Conservation (phyloP, 2,888 invertebrate genomes). For the Epsilonema sp. region DNA sequence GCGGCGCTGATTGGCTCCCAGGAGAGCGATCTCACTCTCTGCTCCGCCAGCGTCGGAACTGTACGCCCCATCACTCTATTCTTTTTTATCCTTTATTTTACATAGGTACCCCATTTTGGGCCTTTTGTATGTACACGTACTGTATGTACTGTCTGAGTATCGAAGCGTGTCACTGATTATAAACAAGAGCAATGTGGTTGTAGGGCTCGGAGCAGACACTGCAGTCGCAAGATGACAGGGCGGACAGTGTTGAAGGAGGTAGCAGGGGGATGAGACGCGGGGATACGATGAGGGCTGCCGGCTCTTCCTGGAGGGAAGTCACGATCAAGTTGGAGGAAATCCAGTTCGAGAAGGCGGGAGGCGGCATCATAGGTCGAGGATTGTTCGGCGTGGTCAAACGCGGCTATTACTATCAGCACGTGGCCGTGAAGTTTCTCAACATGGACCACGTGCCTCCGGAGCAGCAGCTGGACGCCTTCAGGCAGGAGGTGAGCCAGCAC, state of each 20-base stretch:
- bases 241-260: not conserved
- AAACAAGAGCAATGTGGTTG: no score
- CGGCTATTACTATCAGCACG: slow-evolving; percentile 92
- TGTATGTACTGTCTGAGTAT: no score
- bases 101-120: no score
- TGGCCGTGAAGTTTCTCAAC: slow-evolving; percentile 82
- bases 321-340: slow-evolving; percentile 16
- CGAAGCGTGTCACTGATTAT: no score
- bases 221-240: not conserved
- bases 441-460: slow-evolving; percentile 63
- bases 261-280: not conserved
- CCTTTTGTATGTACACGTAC: no score
- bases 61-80: no score
- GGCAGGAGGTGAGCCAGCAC: slow-evolving; percentile 64
- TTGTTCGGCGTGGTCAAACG: slow-evolving; percentile 35
- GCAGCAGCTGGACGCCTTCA: slow-evolving; percentile 71
- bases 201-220: slow-evolving; percentile 3
- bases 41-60: no score
- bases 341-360: slow-evolving; percentile 12
- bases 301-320: slow-evolving; percentile 18
- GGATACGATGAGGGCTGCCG: slow-evolving; percentile 4
- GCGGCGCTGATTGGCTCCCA: not conserved
- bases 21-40: not conserved
- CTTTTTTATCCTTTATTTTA: no score
- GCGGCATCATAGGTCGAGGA: slow-evolving; percentile 20